These are phyloP conservation scores for Eupeodes latifasciatus DNA, from an alignment of 2,888 invertebrate genomes.

Conservation along the genomic window DNA sequence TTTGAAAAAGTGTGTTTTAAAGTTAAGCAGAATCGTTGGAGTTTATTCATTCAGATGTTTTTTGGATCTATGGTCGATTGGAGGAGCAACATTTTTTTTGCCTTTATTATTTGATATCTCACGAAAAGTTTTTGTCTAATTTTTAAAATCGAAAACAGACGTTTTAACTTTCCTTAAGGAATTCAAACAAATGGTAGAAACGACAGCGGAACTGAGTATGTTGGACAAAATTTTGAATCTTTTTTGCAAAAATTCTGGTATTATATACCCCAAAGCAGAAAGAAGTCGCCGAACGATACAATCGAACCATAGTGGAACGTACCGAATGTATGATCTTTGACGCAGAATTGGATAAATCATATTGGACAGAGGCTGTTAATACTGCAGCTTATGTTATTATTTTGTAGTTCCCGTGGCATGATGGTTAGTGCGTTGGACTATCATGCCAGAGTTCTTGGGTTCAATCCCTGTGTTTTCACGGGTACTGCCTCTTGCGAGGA, in stretches of 20 bases:
- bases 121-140: background rate
- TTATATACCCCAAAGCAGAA: background rate
- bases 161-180: background rate
- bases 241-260: background rate
- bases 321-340: no score
- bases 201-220: background rate
- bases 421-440: no score
- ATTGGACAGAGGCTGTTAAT: no score
- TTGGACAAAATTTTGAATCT: background rate
- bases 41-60: background rate
- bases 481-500: no score
- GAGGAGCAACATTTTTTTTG: background rate
- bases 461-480: no score
- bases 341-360: no score
- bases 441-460: no score
- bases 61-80: background rate
- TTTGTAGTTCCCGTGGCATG: no score
- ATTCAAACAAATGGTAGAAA: background rate
- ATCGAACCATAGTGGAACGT: no score
- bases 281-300: background rate
- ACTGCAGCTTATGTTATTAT: no score
- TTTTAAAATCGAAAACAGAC: background rate
- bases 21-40: conserved; percentile 66
- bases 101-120: background rate
- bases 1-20: background rate